Conservation (phyloP, 2,888 invertebrate genomes). For the Plebejus argus region DNA sequence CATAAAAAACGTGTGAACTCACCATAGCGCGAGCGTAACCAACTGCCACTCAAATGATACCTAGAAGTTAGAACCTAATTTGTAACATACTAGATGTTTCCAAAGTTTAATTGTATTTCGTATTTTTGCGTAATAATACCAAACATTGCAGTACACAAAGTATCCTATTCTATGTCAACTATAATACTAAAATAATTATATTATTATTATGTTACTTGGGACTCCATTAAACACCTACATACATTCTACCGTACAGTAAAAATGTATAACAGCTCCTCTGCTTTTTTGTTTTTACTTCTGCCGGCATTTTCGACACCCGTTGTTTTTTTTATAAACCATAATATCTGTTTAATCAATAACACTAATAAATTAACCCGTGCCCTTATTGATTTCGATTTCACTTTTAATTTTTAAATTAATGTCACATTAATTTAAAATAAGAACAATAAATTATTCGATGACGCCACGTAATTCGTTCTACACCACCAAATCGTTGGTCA, state of each 20-base stretch:
- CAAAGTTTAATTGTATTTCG: too few relatives aligned
- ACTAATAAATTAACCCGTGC: background rate
- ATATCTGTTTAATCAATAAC: background rate
- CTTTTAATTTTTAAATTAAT: constrained; percentile 7
- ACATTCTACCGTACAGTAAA: too few relatives aligned
- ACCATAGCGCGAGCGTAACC: background rate
- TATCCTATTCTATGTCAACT: too few relatives aligned
- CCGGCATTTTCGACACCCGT: too few relatives aligned
- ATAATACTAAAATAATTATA: too few relatives aligned
- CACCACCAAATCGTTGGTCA: constrained; percentile 8
- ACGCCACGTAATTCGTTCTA: constrained; percentile 17
- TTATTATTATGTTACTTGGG: too few relatives aligned
- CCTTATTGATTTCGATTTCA: background rate
- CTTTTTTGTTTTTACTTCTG: too few relatives aligned
- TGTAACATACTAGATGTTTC: background rate
- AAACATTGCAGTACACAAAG: too few relatives aligned
- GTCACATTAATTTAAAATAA: constrained; percentile 11
- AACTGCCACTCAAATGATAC: background rate
- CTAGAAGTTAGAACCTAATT: background rate
- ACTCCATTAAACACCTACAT: too few relatives aligned
- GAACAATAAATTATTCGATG: constrained; percentile 14
- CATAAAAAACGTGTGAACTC: constrained; percentile 10
- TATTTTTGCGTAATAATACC: too few relatives aligned
- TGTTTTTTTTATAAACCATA: too few relatives aligned
- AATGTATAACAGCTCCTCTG: too few relatives aligned